phyloP scores from a whole-genome alignment of 1,140 invertebrate genomes.

The Philopotamus ludificatus region DNA sequence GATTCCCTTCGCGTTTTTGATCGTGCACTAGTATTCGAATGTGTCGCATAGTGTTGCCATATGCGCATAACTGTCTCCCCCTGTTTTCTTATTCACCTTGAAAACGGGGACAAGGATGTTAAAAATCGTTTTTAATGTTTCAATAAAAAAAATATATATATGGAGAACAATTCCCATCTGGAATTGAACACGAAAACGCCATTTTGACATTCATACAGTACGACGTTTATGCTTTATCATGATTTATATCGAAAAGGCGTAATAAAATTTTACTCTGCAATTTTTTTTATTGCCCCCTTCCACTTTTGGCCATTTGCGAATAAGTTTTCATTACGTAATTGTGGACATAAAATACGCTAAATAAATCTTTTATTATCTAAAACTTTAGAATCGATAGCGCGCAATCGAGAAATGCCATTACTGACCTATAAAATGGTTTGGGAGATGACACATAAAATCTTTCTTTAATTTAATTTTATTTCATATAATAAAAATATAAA shows the following conservation, averaged over 20 bases:
- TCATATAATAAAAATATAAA: too few relatives aligned
- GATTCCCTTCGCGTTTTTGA: too few relatives aligned
- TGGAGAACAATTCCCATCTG: conserved; percentile 12
- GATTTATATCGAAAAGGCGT: conserved; percentile 8
- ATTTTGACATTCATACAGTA: conserved; percentile 23
- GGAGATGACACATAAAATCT: too few relatives aligned
- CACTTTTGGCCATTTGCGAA: conserved; percentile 5
- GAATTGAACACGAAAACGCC: conserved; percentile 21
- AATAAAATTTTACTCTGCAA: not conserved
- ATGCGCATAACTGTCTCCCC: too few relatives aligned
- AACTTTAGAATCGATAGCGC: too few relatives aligned
- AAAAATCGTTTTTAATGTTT: not conserved
- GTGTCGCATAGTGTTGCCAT: too few relatives aligned
- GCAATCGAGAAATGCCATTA: too few relatives aligned
- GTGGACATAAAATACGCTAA: not conserved
- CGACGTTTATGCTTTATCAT: conserved; percentile 25
- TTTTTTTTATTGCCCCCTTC: not conserved
- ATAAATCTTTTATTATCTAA: not conserved
- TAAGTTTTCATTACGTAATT: conserved; percentile 17
- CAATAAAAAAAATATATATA: conserved; percentile 9
- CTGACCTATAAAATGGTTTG: too few relatives aligned
- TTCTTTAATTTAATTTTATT: too few relatives aligned
- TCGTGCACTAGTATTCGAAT: too few relatives aligned
- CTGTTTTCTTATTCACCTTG: not conserved
- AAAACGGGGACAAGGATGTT: not conserved